Evolutionary conservation across 2,113 vertebrate genomes (phyloP).

Genomic region (Theristicus caerulescens): DNA sequence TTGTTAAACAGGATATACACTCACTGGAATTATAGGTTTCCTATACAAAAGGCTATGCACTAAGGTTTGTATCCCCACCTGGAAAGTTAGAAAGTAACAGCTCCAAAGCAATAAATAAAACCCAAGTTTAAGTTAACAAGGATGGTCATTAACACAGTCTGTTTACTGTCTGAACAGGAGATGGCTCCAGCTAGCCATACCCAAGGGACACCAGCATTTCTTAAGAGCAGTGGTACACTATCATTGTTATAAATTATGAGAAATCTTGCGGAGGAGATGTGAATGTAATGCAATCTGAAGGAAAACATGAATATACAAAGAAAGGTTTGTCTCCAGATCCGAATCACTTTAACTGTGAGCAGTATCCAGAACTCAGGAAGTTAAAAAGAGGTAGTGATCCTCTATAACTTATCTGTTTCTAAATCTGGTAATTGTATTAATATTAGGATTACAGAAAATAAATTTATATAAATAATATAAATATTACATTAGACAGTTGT

Average conservation of each 20-base stretch:
- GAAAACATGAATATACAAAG: neutral
- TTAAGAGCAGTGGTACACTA: neutral
- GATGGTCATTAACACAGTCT: neutral
- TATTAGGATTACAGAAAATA: neutral
- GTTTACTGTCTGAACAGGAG: slow-evolving; percentile 61
- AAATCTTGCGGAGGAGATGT: neutral
- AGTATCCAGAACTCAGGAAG: neutral
- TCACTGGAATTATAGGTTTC: neutral
- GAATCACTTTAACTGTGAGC: neutral
- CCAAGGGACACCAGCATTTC: slow-evolving; percentile 21
- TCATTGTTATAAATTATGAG: neutral
- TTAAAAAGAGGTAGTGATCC: neutral
- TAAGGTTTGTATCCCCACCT: neutral
- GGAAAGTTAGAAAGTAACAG: neutral
- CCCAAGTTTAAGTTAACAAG: neutral
- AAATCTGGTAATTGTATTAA: neutral
- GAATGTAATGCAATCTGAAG: neutral
- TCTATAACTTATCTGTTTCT: neutral
- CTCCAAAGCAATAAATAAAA: neutral
- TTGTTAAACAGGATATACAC: neutral
- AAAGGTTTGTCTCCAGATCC: neutral
- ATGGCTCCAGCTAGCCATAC: slow-evolving; percentile 59
- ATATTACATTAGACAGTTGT: neutral
- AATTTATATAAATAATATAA: too few species aligned
- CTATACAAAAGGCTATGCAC: neutral